These are phyloP conservation scores for Yponomeuta sedellus DNA, from an alignment of 2,888 invertebrate species.

Conservation along the genomic window DNA sequence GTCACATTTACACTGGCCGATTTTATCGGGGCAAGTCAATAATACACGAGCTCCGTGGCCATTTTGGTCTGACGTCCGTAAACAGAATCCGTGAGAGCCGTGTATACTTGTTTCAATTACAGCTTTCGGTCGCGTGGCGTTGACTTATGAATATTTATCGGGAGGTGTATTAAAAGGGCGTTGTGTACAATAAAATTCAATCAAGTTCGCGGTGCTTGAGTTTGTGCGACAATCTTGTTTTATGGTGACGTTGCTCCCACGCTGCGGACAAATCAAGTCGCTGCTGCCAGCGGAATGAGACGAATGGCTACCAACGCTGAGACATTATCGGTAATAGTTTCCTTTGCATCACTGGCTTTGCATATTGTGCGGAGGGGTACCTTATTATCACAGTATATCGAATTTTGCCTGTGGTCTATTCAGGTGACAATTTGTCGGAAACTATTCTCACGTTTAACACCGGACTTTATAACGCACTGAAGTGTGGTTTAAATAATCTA, in stretches of 20 bases:
- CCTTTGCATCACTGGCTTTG: background rate
- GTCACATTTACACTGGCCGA: conserved; percentile 50
- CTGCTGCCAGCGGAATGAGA: conserved; percentile 1
- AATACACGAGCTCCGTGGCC: conserved; percentile 54
- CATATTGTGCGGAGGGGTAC: background rate
- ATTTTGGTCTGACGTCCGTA: conserved; percentile 22
- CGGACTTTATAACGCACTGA: no score
- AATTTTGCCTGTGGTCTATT: no score
- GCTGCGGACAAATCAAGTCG: conserved; percentile 28
- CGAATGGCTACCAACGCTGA: conserved; percentile 7
- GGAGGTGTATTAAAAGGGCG: conserved; percentile 37
- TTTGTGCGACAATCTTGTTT: conserved; percentile 56
- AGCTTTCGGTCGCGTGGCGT: background rate
- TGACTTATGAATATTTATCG: conserved; percentile 24
- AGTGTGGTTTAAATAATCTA: no score
- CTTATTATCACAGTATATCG: no score
- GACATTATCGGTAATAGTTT: conserved; percentile 8
- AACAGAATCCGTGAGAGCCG: background rate
- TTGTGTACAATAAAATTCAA: conserved; percentile 67
- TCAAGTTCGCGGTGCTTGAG: conserved; percentile 54
- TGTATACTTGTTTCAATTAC: conserved; percentile 16
- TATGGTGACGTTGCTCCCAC: conserved; percentile 70
- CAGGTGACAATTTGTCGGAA: no score
- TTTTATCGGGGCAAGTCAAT: conserved; percentile 58
- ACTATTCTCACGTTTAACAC: no score